These are phyloP conservation scores for Lampropteryx suffumata DNA, from an alignment of 2,888 invertebrate species.

Conservation along the genomic window DNA sequence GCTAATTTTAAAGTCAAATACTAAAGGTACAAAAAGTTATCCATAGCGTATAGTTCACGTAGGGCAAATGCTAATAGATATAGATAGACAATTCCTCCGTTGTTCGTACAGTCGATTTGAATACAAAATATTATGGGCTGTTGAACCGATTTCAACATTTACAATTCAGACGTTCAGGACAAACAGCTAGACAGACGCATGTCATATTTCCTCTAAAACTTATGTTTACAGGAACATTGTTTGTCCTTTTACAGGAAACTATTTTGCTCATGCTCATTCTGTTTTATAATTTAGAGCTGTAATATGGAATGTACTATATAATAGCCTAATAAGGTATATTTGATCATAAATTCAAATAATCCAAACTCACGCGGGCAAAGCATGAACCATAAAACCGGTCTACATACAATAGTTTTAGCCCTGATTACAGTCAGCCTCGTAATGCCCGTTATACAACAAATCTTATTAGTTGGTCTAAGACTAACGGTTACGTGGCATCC, in stretches of 20 bases:
- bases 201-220: no score
- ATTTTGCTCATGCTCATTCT: neutral
- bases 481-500: conserved; percentile 58
- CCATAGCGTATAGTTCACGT: neutral
- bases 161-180: conserved; percentile 39
- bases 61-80: neutral
- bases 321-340: neutral
- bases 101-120: conserved; percentile 41
- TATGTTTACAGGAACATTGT: no score
- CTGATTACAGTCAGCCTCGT: conserved; percentile 52
- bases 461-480: conserved; percentile 64
- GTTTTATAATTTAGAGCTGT: no score
- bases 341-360: conserved; percentile 1
- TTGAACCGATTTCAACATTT: conserved; percentile 49
- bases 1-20: conserved; percentile 10
- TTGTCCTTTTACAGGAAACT: neutral
- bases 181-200: conserved; percentile 1
- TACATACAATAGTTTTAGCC: conserved; percentile 63
- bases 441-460: conserved; percentile 71
- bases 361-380: conserved; percentile 17
- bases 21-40: neutral
- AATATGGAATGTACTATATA: no score
- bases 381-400: conserved; percentile 54
- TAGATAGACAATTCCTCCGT: conserved; percentile 31
- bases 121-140: conserved; percentile 48